Base-by-base conservation (phyloP, 2,113 vertebrate species). In the Oreochromis spilurus region DNA sequence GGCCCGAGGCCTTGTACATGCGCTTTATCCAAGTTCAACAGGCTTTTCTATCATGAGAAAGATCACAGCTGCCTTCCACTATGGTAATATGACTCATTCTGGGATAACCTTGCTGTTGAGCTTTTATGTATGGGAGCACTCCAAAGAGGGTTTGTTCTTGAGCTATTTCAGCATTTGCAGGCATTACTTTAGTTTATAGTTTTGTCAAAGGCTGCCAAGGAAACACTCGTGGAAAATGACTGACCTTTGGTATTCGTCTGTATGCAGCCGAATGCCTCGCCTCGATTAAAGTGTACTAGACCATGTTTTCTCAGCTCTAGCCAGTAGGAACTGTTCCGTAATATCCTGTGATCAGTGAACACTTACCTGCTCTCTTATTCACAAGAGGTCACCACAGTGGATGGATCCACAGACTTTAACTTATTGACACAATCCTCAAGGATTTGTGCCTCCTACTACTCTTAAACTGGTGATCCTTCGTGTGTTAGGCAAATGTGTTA, bases 111-210 rank as follows among this genome's bases (percentile, higher is more conserved):
- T 77, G 75, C 80, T 78, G 65, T 14, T 52, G 9, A 31, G 7
- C 29, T 38, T 88, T 78, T 83, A 67, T 84, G 26, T 53, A 19
- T 83, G 83, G 3, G 26, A 67, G 36, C 16, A 45, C 13, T 17
- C 17, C 12, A 29, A 45, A 31, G 34, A 81, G 17, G 11, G 9
- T 78, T 81, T 72, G 12, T 11, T 14, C 55, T 84, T 70, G 38
- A 55, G 70, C 82, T 60, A 13, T 19, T 60, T 81, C 53, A 36
- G 21, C 65, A 3, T 60, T 81, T 48, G 54, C 55, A 81, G 81
- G 52, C 83, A 79, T 77, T 52, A 82, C 55, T 79, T 91, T 48
- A 84, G 31, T 85, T 91, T 78, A 81, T 86, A 29, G 84, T 77
- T 84, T 85, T 53, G 17, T 55, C 70, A 45, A 72, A 52, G 72